Conservation (phyloP, 2,888 invertebrate species). For the Calameuta pallipes region DNA sequence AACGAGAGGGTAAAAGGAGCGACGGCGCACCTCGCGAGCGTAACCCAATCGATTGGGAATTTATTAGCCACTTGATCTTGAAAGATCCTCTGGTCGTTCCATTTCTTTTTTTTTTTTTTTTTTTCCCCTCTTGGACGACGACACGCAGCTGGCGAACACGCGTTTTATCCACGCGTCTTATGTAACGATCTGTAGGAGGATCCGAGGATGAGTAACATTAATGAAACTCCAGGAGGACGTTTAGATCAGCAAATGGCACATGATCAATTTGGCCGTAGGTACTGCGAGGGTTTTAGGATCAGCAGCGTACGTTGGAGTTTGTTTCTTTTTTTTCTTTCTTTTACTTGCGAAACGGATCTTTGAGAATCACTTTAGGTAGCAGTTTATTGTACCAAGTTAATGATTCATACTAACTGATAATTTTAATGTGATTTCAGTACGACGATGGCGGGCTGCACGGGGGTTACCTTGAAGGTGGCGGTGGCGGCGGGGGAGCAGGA, state of each 20-base stretch:
- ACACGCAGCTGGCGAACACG: not conserved
- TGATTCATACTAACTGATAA: not conserved
- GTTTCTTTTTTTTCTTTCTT: not conserved
- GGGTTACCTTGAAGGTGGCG: conserved; percentile 87
- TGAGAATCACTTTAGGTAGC: not conserved
- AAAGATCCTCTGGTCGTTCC: not conserved
- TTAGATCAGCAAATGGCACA: not conserved
- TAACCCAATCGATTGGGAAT: not conserved
- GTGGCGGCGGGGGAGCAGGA: conserved; percentile 72
- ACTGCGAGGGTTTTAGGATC: not conserved
- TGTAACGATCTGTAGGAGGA: not conserved
- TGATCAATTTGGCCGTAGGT: not conserved
- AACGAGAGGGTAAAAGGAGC: not conserved
- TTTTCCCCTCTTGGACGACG: not conserved
- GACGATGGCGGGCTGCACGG: conserved; percentile 90
- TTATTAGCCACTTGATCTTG: not conserved
- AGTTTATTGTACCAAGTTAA: not conserved
- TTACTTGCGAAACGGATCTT: not conserved
- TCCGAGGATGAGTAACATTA: not conserved
- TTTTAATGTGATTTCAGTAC: conserved; percentile 74
- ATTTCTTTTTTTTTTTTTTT: not conserved
- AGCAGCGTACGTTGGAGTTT: not conserved
- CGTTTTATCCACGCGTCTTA: not conserved
- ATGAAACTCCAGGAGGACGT: not conserved
- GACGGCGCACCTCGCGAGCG: not conserved